Evolutionary conservation across 2,888 invertebrate species (phyloP), one percentile per base, ranked within the genome.

Genomic region (Drosophila recens): DNA sequence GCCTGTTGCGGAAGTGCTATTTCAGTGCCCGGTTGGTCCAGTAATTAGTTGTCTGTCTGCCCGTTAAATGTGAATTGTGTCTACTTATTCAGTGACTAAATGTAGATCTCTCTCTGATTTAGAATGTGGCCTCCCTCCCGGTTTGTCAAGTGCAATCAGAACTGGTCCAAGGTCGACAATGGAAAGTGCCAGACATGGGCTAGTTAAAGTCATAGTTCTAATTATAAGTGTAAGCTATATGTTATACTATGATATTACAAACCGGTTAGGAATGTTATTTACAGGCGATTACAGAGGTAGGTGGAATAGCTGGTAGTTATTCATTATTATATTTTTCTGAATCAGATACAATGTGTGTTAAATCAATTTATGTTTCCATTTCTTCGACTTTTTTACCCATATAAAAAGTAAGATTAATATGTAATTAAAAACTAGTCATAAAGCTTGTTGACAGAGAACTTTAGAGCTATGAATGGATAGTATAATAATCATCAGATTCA

Each of bases 1-100:
- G 72, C 48, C 48, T 36, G 45, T 81, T 68, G 69, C 82, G 84
- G 84, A 84, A 82, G 70, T 38, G 1, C 34, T 23, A 38, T 46
- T 11, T 36, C 15, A 38, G 62, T 43, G 15, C 38, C 17, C 10
- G 30, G 36, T 53, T 15, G 38, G 34, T 75, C 40, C 43, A 51
- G 52, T 71, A 75, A 75, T 75, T 75, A 75, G 67, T 67, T 66
- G 65, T 49, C 76, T 72, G 76, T 61, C 67, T 61, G 58, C 38
- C 53, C 58, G 59, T 62, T 70, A 66, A 71, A 38, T 56, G 52
- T n/a, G 52, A 52, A 38, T 72, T 72, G 72, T 48, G 42, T 64
- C 54, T 54, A 54, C 43, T 54, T 64, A 51, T 40, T 13, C 58
- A 56, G 52, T 38, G 62, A 65, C 72, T 75, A 57, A 62, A 72